A percentile compares a stretch with the other conserved stretches of the same genome.
Conservation (phyloP, 1,140 invertebrate species). For the Aphelinus atriplicis region DNA sequence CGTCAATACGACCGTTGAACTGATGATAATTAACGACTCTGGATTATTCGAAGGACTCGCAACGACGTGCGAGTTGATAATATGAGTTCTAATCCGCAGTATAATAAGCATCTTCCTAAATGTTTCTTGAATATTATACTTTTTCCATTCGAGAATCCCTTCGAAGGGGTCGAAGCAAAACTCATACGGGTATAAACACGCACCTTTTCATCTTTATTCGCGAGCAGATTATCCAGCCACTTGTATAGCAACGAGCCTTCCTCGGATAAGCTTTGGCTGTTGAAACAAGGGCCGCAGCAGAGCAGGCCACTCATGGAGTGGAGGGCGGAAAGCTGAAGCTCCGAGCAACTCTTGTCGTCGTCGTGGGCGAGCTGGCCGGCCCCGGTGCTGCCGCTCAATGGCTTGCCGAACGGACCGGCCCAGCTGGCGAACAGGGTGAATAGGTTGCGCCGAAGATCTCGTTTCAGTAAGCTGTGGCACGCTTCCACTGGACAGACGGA, state of each 20-base stretch:
- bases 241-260: conserved; percentile 91
- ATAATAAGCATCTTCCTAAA: too few species aligned
- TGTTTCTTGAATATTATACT: too few species aligned
- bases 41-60: too few species aligned
- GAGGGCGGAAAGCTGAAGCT: conserved; percentile 75
- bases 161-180: too few species aligned
- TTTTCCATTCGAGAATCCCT: too few species aligned
- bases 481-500: conserved; percentile 76
- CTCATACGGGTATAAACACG: conserved; percentile 20
- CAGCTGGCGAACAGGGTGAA: conserved; percentile 94
- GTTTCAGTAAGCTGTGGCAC: conserved; percentile 84
- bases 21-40: too few species aligned
- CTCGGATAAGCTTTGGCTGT: conserved; percentile 81
- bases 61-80: too few species aligned
- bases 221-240: conserved; percentile 91
- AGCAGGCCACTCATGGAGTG: conserved; percentile 94
- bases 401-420: conserved; percentile 84
- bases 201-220: conserved; percentile 90
- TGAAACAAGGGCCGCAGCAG: conserved; percentile 95
- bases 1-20: too few species aligned
- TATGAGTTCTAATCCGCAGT: too few species aligned
- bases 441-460: conserved; percentile 85
- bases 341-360: conserved; percentile 67
- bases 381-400: conserved; percentile 58
- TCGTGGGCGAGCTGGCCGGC: conserved; percentile 50